Conservation (phyloP, 2,797 vertebrate genomes). For the Esox lucius region DNA sequence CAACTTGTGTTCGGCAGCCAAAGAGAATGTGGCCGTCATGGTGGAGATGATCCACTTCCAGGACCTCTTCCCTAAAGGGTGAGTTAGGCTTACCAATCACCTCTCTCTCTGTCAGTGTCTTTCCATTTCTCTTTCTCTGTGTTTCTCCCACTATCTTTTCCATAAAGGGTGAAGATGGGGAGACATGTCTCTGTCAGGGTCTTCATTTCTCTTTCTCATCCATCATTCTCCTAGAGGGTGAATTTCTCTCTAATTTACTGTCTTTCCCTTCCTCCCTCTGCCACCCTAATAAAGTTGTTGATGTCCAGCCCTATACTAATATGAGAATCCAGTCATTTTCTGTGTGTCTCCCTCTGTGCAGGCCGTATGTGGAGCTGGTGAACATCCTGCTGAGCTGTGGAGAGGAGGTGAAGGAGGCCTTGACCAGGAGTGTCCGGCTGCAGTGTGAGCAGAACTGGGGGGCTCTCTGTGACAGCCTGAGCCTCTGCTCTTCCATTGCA, state of each 20-base stretch:
- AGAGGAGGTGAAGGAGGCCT: constrained; percentile 92
- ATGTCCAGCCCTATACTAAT: background rate
- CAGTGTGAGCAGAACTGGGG: constrained; percentile 98
- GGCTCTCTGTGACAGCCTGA: constrained; percentile 93
- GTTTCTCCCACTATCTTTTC: background rate
- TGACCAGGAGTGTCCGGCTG: constrained; percentile 87
- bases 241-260: constrained; percentile 13
- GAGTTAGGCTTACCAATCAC: constrained; percentile 61
- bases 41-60: constrained; percentile 99
- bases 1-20: constrained; percentile 93
- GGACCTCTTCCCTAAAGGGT: constrained; percentile 96
- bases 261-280: background rate
- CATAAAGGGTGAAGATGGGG: background rate
- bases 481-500: constrained; percentile 83
- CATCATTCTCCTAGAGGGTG: background rate
- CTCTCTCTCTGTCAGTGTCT: constrained; percentile 9
- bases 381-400: constrained; percentile 94
- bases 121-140: constrained; percentile 6
- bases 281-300: background rate
- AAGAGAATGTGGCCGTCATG: constrained; percentile 94
- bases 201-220: background rate
- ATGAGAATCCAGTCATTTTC: background rate
- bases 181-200: background rate
- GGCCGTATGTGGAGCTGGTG: constrained; percentile 95
- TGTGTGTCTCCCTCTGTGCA: constrained; percentile 49